Evolutionary conservation across 2,113 vertebrate species (phyloP), one percentile per base, ranked within the genome.

Genomic region (Cyprinodon tularosa): DNA sequence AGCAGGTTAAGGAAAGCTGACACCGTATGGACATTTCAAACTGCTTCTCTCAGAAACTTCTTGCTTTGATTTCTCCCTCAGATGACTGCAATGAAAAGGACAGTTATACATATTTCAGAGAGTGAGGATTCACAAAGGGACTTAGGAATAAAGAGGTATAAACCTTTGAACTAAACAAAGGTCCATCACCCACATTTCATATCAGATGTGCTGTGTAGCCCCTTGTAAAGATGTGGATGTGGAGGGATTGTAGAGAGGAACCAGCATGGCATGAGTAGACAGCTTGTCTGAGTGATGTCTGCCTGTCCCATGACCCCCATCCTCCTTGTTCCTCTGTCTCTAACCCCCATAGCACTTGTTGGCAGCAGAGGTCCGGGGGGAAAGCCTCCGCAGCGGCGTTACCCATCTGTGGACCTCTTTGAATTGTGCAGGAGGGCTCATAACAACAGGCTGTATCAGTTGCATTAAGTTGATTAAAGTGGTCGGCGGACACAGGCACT

Each of bases 381-480:
- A 96, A 96, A 96, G 93, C 94, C 92, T 88, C 92, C 85, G 72
- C 92, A 91, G 92, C 69, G 17, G 50, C n/a, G 65, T 90, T 87
- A 93, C 92, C 90, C 94, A 96, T 95, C 94, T 96, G 95, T 94
- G 94, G 91, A 79, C 93, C 93, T 94, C 96, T 99, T 97, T 97
- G 97, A 97, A 95, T 94, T 93, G 72, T 84, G 84, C 86, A 92
- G 83, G 93, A 91, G 95, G 29, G 94, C 93, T 81, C 90, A 89
- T 83, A 92, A 95, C 94, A 92, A 87, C 93, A 92, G 92, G 92
- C 84, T 72, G 86, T 77, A 90, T 92, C 91, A 87, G 93, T 94
- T 95, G 95, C 96, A 99, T 98, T 98, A 97, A 94, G 94, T 96
- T 98, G 97, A 99, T 99, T 97, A 98, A 97, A 97, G 97, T 96